Base-by-base conservation (phyloP, 2,113 vertebrate genomes). In the Pomatostomus ruficeps region DNA sequence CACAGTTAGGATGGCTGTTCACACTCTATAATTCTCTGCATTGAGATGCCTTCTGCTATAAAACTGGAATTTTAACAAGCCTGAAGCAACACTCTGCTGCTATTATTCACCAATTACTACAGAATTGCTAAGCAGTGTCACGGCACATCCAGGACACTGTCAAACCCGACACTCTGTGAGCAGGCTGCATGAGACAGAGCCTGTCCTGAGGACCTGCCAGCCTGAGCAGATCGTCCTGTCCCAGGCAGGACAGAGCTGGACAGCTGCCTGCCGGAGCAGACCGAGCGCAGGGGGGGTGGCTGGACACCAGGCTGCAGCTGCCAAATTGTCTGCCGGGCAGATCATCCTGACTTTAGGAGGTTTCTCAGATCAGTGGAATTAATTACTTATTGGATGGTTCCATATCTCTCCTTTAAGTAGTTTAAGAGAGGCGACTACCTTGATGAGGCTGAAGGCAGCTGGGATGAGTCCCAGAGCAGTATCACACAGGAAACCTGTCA, bases 161-260 rank as follows among this genome's bases (percentile, higher is more conserved):
- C 73, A 35, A 13, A 57, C 14, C 9, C 1, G 0, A 9, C 1
- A 0, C 21, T 70, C 4, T 16, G 13, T 2, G 26, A 65, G 33
- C 42, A 23, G 15, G 14, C 22, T 89, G 66, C 0, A 5, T 12
- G 59, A 71, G 40, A 14, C 20, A 46, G 42, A 46, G 26, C 13
- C 55, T 15, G 51, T 70, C 73, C 65, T 3, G 43, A 43, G 75
- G 12, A 48, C 74, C 36, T 70, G 78, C 38, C 57, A 91, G 62
- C 2, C 77, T 5, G 43, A 25, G 66, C 58, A 76, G 62, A 17
- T 2, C 2, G 4, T 24, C 58, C 45, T 26, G 23, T 62, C 78
- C 43, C 24, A 7, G 40, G 45, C 45, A 25, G 63, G 51, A 29
- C 0, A 7, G n/a, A 20, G 38, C 62, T 82, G 78, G 75, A 11